Percentiles rank a stretch among this genome's conserved stretches.
These are phyloP conservation scores for Caprella mutica DNA, from an alignment of 2,888 invertebrate species.

Conservation along the genomic window DNA sequence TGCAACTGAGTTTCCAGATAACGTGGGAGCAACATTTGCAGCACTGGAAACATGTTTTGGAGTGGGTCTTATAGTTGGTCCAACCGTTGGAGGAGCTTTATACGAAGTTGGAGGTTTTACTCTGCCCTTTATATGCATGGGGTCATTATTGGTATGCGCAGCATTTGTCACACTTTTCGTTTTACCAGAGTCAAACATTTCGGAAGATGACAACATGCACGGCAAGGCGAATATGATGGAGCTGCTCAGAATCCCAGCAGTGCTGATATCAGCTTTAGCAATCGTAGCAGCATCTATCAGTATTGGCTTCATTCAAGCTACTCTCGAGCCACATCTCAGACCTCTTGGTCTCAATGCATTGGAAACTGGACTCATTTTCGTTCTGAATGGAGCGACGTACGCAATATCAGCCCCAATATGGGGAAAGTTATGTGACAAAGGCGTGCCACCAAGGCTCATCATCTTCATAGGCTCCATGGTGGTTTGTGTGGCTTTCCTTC, in stretches of 20 bases:
- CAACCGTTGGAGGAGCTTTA: conserved; percentile 75
- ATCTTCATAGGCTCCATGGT: conserved; percentile 56
- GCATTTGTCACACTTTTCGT: conserved; percentile 61
- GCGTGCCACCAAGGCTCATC: conserved; percentile 54
- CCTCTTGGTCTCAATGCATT: conserved; percentile 26
- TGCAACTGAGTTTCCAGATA: conserved; percentile 74
- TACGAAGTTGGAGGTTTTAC: conserved; percentile 67
- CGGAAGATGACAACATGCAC: conserved; percentile 1
- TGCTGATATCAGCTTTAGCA: conserved; percentile 18
- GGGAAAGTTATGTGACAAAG: conserved; percentile 69
- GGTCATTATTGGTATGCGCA: conserved; percentile 59
- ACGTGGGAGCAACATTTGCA: conserved; percentile 75
- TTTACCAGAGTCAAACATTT: conserved; percentile 45
- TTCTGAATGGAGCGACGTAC: conserved; percentile 70
- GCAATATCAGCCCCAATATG: conserved; percentile 65
- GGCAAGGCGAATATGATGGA: conserved; percentile 45
- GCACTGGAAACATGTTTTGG: conserved; percentile 82
- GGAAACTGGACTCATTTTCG: conserved; percentile 61
- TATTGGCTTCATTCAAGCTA: conserved; percentile 77
- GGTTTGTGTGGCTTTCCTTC: conserved; percentile 55
- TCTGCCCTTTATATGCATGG: conserved; percentile 68
- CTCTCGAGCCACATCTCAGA: conserved; percentile 71
- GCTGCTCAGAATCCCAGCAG: conserved; percentile 56
- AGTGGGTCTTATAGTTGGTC: conserved; percentile 74
- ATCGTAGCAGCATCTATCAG: conserved; percentile 55